Base-by-base conservation (phyloP, 2,888 invertebrate genomes). In the Lycophotia porphyrea region DNA sequence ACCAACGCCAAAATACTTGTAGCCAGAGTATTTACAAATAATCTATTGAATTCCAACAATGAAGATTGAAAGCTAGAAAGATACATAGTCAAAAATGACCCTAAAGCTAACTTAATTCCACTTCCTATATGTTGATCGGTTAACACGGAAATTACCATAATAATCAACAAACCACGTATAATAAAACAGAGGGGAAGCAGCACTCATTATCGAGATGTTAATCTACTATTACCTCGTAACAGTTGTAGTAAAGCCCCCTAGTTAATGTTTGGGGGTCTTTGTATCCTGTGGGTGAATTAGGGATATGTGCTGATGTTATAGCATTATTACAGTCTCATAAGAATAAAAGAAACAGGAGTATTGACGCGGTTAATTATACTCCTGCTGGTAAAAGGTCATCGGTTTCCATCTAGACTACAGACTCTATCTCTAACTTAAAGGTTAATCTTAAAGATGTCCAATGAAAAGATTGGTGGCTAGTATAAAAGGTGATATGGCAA, bases 121-220 rank as follows among this genome's bases (percentile, higher is more conserved):
- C 44, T 31, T 49, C 42, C 8, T 61, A 49, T 47, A 64, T 13
- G 27, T 49, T 47, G 44, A 76, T n/a, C 36, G 18, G 58, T 15
- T 65, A 78, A 71, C 76, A 80, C 63, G 86, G 55, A 77, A 81
- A 84, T 81, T 84, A 76, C 73, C 73, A 70, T 81, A 80, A 78
- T 81, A 60, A 71, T 71, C 60, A 72, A 69, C 74, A 60, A 71
- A 69, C 71, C 63, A 70, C 71, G 75, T 75, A 47, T 58, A 85
- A 77, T 85, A 80, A 74, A 82, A 63, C 27, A 31, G 66, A 39
- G 74, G 85, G 76, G 65, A 73, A 44, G 21, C 49, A 70, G 42
- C 13, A 39, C 61, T 86, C 86, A 73, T 88, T 86, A 78, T 60
- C 34, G 47, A 76, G 84, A 84, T 88, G 71, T 47, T 78, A 87